A percentile compares a stretch with the other conserved stretches of the same genome.
phyloP scores from a whole-genome alignment of 2,797 vertebrate species.

The Dicrostonyx torquatus region DNA sequence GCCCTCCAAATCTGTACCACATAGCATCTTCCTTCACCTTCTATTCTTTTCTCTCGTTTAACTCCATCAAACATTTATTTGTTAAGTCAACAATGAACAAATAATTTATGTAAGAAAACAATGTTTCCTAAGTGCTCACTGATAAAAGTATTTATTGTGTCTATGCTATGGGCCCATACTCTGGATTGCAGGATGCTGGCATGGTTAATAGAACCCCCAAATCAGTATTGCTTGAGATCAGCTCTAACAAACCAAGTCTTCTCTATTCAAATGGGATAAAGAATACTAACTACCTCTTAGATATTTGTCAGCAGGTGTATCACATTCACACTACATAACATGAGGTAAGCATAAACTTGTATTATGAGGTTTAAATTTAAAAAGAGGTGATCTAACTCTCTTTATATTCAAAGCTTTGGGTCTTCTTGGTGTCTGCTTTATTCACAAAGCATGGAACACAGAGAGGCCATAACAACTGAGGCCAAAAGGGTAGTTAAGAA shows the following conservation, averaged over 20 bases:
- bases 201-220: neutral
- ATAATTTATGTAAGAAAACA: neutral
- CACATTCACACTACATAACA: neutral
- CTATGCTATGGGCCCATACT: neutral
- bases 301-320: neutral
- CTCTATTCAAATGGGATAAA: neutral
- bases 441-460: neutral
- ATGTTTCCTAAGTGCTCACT: neutral
- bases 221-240: neutral
- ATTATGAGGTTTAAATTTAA: neutral
- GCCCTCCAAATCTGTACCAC: conserved; percentile 23
- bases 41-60: neutral
- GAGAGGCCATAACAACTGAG: neutral
- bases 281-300: fast-evolving
- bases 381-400: neutral
- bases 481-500: conserved; percentile 52
- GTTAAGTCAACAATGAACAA: conserved; percentile 36
- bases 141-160: neutral
- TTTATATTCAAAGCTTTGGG: neutral
- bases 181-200: neutral
- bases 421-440: neutral
- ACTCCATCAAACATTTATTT: neutral
- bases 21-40: neutral
- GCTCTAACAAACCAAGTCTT: neutral
- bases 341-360: neutral